phyloP scores from a whole-genome alignment of 2,113 vertebrate species.

The Malurus melanocephalus region DNA sequence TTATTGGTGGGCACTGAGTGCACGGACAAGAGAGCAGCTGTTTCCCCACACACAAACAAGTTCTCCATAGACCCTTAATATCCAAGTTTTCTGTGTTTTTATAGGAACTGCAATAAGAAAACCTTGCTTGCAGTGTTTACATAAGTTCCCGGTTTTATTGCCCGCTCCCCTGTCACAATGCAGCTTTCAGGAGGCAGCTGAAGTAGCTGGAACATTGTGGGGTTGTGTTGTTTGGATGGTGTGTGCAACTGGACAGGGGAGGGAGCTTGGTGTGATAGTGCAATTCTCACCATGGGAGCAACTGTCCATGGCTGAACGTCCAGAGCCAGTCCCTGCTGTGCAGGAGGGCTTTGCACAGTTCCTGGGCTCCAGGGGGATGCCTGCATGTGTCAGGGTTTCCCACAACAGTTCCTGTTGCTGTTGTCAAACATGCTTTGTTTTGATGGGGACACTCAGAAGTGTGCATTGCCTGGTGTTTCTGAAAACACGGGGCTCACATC shows the following conservation, averaged over 20 bases:
- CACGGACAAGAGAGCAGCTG: neutral
- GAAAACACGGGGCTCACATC: neutral
- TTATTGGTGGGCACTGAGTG: neutral
- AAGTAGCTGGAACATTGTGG: neutral
- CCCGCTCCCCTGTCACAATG: neutral
- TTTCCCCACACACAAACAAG: neutral
- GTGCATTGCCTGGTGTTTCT: neutral
- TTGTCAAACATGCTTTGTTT: neutral
- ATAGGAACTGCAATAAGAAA: neutral
- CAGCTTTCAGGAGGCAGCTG: neutral
- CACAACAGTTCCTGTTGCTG: neutral
- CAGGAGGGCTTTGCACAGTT: neutral
- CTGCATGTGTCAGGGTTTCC: rapidly evolving
- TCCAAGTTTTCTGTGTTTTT: neutral
- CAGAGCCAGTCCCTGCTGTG: neutral
- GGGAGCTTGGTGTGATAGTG: neutral
- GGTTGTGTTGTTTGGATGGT: neutral
- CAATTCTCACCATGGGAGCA: rapidly evolving
- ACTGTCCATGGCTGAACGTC: rapidly evolving
- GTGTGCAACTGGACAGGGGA: neutral
- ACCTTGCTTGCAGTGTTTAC: neutral
- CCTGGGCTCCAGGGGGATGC: neutral
- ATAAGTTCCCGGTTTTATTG: neutral
- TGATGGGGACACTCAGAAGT: neutral
- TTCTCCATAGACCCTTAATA: neutral